Percentiles rank a stretch among this genome's conserved stretches.
These are phyloP conservation scores for Arenaria interpres DNA, from an alignment of 2,113 vertebrate genomes.

Conservation along the genomic window DNA sequence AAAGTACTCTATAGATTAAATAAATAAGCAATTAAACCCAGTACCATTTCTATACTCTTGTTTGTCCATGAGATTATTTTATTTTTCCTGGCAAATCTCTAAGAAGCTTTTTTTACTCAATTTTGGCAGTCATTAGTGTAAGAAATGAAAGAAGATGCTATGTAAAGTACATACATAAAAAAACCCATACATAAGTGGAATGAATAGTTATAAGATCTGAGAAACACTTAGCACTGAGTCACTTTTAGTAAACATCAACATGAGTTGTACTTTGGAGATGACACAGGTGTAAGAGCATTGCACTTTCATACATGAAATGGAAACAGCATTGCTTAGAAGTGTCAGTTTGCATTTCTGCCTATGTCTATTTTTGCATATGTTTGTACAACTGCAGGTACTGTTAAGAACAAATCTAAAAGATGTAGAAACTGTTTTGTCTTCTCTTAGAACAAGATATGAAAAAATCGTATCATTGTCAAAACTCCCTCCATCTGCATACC, in stretches of 20 bases:
- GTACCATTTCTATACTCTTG: background rate
- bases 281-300: background rate
- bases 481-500: background rate
- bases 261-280: background rate
- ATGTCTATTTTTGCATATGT: background rate
- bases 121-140: background rate
- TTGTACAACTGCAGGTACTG: background rate
- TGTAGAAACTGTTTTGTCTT: background rate
- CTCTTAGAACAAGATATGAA: background rate
- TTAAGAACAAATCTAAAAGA: background rate
- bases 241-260: background rate
- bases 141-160: background rate
- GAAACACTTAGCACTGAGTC: background rate
- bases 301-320: background rate
- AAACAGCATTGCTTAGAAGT: background rate
- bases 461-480: background rate
- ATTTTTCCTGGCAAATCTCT: background rate
- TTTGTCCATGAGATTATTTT: background rate
- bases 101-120: background rate
- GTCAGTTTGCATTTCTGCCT: background rate
- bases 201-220: background rate
- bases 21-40: background rate
- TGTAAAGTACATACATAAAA: background rate
- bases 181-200: background rate
- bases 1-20: background rate